Percentiles rank a stretch among this genome's conserved stretches.
These are phyloP conservation scores for Corythoichthys intestinalis DNA, from an alignment of 2,113 vertebrate genomes.

Conservation along the genomic window DNA sequence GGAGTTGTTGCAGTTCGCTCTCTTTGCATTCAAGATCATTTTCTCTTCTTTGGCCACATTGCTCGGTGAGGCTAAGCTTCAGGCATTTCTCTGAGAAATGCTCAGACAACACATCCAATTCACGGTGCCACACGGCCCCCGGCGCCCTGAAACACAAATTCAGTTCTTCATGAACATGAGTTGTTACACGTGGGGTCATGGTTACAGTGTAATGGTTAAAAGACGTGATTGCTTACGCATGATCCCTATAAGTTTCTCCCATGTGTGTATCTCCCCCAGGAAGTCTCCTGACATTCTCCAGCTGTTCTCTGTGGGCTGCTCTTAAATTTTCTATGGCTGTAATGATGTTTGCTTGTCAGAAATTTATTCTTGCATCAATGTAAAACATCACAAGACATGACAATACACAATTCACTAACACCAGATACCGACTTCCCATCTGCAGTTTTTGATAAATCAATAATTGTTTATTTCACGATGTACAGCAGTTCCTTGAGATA, in stretches of 20 bases:
- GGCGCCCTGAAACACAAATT: conserved; percentile 71
- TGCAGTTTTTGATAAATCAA: not conserved
- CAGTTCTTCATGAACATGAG: conserved; percentile 25
- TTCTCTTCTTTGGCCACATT: conserved; percentile 73
- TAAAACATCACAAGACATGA: conserved; percentile 5
- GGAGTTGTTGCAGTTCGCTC: conserved; percentile 81
- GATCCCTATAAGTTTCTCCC: conserved; percentile 70
- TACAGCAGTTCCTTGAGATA: not conserved
- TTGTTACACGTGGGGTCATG: not conserved
- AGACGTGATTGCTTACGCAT: conserved; percentile 74
- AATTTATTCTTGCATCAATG: not conserved
- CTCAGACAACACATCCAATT: conserved; percentile 85
- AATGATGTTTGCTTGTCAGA: not conserved
- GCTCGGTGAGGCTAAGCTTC: conserved; percentile 77
- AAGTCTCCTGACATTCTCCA: conserved; percentile 75
- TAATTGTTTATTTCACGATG: not conserved
- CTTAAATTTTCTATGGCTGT: conserved; percentile 87
- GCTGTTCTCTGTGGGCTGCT: conserved; percentile 82
- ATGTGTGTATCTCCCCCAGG: conserved; percentile 60
- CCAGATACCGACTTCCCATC: not conserved
- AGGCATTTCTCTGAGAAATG: conserved; percentile 86
- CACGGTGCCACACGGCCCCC: conserved; percentile 72
- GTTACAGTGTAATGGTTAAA: not conserved
- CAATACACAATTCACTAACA: not conserved
- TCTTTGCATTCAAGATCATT: conserved; percentile 72